phyloP scores from a whole-genome alignment of 2,113 vertebrate genomes.

The Ptilorrhoa leucosticta region DNA sequence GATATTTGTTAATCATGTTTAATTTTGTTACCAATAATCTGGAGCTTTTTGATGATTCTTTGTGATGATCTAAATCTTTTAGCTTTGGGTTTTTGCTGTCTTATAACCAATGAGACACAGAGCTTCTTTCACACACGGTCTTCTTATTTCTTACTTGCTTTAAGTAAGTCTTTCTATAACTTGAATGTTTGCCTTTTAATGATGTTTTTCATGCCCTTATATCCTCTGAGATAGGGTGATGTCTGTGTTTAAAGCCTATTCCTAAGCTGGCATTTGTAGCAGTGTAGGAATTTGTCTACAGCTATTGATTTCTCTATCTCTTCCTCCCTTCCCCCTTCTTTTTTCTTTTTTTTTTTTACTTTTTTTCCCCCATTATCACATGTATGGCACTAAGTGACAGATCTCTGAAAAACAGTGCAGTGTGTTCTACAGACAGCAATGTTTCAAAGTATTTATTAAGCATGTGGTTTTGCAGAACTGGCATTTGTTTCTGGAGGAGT shows the following conservation, averaged over 20 bases:
- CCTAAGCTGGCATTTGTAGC: neutral
- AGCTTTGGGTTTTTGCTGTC: neutral
- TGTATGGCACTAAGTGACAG: neutral
- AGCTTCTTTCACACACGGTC: neutral
- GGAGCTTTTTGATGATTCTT: neutral
- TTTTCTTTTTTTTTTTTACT: too few species aligned
- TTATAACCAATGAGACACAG: neutral
- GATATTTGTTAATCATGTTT: neutral
- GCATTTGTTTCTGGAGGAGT: neutral
- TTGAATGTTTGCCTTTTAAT: neutral
- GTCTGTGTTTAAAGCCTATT: neutral
- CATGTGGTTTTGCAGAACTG: neutral
- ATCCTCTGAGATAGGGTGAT: neutral
- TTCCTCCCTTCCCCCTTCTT: fast-evolving
- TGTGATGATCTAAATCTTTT: neutral
- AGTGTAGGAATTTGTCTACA: neutral
- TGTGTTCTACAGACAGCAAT: neutral
- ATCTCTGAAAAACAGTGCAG: neutral
- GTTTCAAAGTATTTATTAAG: neutral
- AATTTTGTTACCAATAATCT: neutral
- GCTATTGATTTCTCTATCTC: neutral
- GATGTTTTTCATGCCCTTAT: fast-evolving
- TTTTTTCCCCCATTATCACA: neutral
- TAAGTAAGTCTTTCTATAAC: neutral
- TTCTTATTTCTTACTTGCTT: neutral